These are phyloP conservation scores for Sylvia atricapilla DNA, from an alignment of 2,113 vertebrate species.

Conservation along the genomic window DNA sequence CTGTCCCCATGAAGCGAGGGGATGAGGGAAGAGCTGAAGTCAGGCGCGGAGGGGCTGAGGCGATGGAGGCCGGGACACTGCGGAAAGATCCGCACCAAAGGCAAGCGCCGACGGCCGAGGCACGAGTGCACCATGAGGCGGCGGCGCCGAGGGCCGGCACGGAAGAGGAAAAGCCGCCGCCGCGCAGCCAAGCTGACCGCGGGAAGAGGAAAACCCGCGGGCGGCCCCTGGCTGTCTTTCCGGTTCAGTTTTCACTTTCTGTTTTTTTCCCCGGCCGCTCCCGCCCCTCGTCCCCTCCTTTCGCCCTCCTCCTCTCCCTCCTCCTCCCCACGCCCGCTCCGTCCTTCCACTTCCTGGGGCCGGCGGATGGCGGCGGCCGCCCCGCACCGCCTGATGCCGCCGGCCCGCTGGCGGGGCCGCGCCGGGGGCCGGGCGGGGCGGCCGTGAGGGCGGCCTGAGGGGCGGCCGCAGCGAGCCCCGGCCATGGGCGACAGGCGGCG, in stretches of 20 bases:
- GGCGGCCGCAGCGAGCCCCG: not conserved
- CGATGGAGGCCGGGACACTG: fast-evolving
- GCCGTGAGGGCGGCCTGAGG: not conserved
- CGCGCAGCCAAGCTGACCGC: not conserved
- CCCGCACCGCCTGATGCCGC: not conserved
- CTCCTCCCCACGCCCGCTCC: no score
- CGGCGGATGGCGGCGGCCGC: not conserved
- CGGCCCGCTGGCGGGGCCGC: not conserved
- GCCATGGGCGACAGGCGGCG: not conserved
- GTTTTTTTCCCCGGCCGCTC: not conserved
- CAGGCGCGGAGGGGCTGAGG: not conserved
- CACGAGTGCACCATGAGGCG: fast-evolving
- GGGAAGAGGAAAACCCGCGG: constrained; percentile 11
- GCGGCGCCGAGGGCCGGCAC: not conserved
- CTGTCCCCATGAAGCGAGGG: not conserved
- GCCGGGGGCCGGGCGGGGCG: not conserved
- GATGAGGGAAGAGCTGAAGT: not conserved
- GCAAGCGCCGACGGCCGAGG: not conserved
- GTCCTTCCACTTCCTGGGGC: not conserved
- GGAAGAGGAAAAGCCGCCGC: not conserved
- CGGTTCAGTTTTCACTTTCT: constrained; percentile 56
- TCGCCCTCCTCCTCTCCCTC: not conserved
- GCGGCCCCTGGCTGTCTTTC: constrained; percentile 12
- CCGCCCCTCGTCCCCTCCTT: not conserved
- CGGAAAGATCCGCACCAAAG: not conserved